Base-by-base conservation (phyloP, 2,888 invertebrate genomes). In the Volucella inanis region DNA sequence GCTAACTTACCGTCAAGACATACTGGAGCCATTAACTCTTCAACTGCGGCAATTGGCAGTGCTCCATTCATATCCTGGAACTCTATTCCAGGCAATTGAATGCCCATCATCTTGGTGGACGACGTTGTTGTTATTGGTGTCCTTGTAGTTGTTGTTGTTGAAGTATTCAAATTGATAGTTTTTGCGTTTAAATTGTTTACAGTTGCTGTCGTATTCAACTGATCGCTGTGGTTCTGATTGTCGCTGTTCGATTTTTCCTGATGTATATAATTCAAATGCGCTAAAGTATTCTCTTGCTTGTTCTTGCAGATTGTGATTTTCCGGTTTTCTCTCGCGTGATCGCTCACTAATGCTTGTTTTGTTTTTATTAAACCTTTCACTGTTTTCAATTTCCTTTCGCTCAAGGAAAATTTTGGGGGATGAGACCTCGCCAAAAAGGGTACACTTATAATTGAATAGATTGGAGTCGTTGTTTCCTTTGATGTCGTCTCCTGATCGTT, bases 41-140 rank as follows among this genome's bases (percentile, higher is more conserved):
- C 85, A 85, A 68, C 85, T 85, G 67, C 85, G 85, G 81, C 85
- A 85, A 77, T 85, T 72, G 61, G 85, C 71, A 76, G 85, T 80
- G 15, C 76, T 85, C 76, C 80, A 85, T 68, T 85, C 85, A 85
- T 62, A 68, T 85, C 81, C 85, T 81, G 85, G 85, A 68, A 85
- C 39, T 81, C 85, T 72, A 62, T 72, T 68, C 85, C 85, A 81
- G 76, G 68, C 76, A 80, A 76, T 59, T 80, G 80, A 76, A 68
- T 62, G 12, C 68, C 85, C 85, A 80, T 81, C 85, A 77, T 85
- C 41, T 31, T 52, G 45, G 62, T 43, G 59, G 72, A 76, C 41
- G 78, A 74, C 39, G 72, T 61, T 75, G 70, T 80, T 80, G 71
- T 54, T 80, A 41, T 72, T 57, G 75, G 62, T 50, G 41, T 85